A percentile compares a stretch with the other conserved stretches of the same genome.
phyloP scores from a whole-genome alignment of 2,888 invertebrate genomes.

The Podotricha telesiphe region DNA sequence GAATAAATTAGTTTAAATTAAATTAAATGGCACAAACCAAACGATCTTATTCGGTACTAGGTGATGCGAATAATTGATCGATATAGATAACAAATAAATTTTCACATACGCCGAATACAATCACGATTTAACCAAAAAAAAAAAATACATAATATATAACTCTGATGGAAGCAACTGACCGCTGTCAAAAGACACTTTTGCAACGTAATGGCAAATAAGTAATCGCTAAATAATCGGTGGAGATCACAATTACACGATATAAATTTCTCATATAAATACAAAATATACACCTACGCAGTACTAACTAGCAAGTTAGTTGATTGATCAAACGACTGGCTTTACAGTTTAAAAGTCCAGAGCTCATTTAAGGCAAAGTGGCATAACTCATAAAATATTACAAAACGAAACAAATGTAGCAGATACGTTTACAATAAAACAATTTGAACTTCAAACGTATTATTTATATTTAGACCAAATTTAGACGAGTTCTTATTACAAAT shows the following conservation, averaged over 20 bases:
- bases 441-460: neutral
- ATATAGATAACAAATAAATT: constrained; percentile 65
- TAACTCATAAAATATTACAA: neutral
- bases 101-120: constrained; percentile 65
- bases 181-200: constrained; percentile 69
- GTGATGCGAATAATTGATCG: constrained; percentile 68
- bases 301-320: constrained; percentile 55
- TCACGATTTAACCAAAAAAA: constrained; percentile 70
- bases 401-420: neutral
- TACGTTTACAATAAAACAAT: neutral
- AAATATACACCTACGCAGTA: constrained; percentile 76
- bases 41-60: constrained; percentile 71
- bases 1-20: constrained; percentile 78
- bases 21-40: constrained; percentile 82
- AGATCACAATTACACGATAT: constrained; percentile 82
- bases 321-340: constrained; percentile 14
- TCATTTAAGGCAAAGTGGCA: constrained; percentile 4
- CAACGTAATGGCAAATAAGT: constrained; percentile 81
- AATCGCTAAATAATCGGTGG: constrained; percentile 83
- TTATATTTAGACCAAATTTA: neutral
- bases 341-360: constrained; percentile 7
- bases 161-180: constrained; percentile 78
- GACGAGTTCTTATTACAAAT: neutral
- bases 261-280: constrained; percentile 77
- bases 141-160: constrained; percentile 60